phyloP scores from a whole-genome alignment of 2,113 vertebrate genomes.

The Rafetus swinhoei region DNA sequence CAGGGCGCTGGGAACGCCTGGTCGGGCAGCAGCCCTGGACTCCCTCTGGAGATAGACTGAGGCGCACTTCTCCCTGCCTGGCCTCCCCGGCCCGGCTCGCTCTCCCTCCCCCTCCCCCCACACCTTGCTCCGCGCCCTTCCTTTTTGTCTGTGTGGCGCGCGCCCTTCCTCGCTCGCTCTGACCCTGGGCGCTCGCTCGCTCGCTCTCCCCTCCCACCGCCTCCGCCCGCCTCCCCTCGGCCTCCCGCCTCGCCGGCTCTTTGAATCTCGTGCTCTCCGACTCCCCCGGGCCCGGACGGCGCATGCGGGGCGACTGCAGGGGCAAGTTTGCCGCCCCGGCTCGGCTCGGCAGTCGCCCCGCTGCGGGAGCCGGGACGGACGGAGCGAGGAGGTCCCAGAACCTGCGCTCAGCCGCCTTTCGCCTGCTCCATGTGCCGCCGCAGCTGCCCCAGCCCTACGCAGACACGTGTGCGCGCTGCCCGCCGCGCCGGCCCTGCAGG shows the following conservation, averaged over 20 bases:
- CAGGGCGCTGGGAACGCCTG: neutral
- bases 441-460: neutral
- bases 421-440: too few species aligned
- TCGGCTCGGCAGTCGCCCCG: too few species aligned
- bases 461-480: neutral
- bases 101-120: constrained; percentile 15
- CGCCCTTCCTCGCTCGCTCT: constrained; percentile 4
- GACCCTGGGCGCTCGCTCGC: neutral
- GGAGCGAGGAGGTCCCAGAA: neutral
- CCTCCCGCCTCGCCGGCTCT: constrained; percentile 56
- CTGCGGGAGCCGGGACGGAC: neutral
- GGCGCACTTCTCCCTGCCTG: neutral
- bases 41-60: neutral
- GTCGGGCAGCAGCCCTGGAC: neutral
- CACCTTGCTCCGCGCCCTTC: constrained; percentile 30
- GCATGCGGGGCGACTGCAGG: neutral
- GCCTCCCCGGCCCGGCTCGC: neutral
- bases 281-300: neutral
- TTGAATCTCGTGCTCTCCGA: constrained; percentile 72
- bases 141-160: neutral
- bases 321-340: neutral
- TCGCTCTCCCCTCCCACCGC: constrained; percentile 8
- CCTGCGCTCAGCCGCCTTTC: neutral
- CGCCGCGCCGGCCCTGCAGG: too few species aligned
- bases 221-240: neutral